Percentiles rank a stretch among this genome's conserved stretches.
phyloP scores from a whole-genome alignment of 2,888 invertebrate species.

The Xestia rhomboidea region DNA sequence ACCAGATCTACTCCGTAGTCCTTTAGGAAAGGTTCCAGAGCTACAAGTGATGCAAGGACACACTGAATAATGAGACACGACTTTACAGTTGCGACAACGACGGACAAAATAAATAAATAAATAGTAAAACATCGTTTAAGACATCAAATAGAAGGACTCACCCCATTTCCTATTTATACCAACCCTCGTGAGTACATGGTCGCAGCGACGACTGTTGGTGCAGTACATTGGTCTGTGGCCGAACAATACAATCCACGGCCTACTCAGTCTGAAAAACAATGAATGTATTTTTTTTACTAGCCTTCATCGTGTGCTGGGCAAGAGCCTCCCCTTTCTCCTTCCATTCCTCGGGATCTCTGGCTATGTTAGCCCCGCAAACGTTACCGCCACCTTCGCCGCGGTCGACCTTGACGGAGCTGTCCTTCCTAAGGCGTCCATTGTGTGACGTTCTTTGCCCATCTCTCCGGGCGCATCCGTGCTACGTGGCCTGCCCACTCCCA shows the following conservation, averaged over 20 bases:
- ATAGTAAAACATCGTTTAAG: background rate
- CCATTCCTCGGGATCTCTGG: too few relatives aligned
- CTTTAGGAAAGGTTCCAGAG: slow-evolving; percentile 88
- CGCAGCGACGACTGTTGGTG: background rate
- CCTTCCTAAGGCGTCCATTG: too few relatives aligned
- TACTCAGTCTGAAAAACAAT: background rate
- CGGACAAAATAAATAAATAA: background rate
- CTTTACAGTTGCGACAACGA: too few relatives aligned
- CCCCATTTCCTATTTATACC: background rate
- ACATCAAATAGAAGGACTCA: background rate
- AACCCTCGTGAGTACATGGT: background rate
- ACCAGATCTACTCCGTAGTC: slow-evolving; percentile 97
- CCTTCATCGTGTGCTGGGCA: too few relatives aligned
- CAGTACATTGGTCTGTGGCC: slow-evolving; percentile 10
- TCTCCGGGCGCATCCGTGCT: too few relatives aligned
- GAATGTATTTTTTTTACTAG: background rate
- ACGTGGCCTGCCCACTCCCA: too few relatives aligned
- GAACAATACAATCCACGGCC: slow-evolving; percentile 88
- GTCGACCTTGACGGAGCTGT: too few relatives aligned
- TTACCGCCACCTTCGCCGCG: too few relatives aligned
- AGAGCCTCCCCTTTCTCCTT: too few relatives aligned
- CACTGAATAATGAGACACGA: background rate
- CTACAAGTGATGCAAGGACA: background rate
- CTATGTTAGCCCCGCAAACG: too few relatives aligned
- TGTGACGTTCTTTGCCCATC: too few relatives aligned